Evolutionary conservation across 2,797 vertebrate species (phyloP).

Genomic region (Propithecus perrieri): DNA sequence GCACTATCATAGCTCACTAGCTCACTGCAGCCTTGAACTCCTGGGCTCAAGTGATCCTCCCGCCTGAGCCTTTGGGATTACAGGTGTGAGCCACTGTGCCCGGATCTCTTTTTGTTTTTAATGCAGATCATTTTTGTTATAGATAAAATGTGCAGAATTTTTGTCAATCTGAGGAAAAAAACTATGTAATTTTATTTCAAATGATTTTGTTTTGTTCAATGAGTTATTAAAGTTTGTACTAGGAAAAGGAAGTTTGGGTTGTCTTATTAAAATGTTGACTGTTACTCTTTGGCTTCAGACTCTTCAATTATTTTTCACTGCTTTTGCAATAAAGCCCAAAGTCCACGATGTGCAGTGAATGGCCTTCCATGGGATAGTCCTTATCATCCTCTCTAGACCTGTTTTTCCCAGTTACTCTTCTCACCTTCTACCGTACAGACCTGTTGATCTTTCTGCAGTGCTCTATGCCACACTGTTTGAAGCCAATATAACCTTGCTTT

Average conservation of each 20-base stretch:
- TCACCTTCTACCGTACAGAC: not conserved
- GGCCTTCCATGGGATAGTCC: not conserved
- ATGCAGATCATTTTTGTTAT: not conserved
- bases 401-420: not conserved
- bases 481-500: not conserved
- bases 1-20: not conserved
- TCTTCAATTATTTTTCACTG: not conserved
- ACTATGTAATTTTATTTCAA: conserved; percentile 16
- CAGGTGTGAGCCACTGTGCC: not conserved
- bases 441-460: not conserved
- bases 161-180: not conserved
- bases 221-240: not conserved
- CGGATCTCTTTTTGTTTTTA: not conserved
- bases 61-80: not conserved
- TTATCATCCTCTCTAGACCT: not conserved
- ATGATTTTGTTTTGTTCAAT: not conserved
- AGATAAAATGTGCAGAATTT: not conserved
- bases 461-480: not conserved
- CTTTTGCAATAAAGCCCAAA: not conserved
- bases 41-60: not conserved
- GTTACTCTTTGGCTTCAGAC: not conserved
- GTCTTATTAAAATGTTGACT: not conserved
- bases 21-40: not conserved
- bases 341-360: not conserved
- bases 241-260: not conserved